Evolutionary conservation across 2,888 invertebrate genomes (phyloP), one percentile per base, ranked within the genome.

Genomic region (Platerodrilus igneus): DNA sequence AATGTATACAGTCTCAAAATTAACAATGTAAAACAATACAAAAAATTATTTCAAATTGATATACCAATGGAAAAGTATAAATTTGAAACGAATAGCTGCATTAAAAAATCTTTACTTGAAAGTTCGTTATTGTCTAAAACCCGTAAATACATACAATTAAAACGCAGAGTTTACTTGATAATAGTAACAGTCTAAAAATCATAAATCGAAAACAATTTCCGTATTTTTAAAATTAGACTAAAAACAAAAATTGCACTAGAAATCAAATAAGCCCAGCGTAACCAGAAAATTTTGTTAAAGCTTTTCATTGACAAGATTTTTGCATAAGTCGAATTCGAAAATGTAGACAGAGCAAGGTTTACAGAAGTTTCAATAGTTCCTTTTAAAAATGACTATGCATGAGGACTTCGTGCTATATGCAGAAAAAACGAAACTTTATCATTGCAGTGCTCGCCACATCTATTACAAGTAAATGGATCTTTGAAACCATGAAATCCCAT

Each of bases 401-500:
- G 84, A 30, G 81, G 76, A 8, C 77, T 78, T 44, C 82, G 76
- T 0, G 84, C 82, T 55, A 88, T 78, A 63, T 96, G 95, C 33
- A 91, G 75, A 67, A 89, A 92, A 67, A 97, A 94, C 0, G 85
- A 81, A 2, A 95, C 79, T 53, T 86, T 83, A 61, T 95, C 88
- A 4, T 77, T 69, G 51, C 86, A 86, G 51, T 81, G 73, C 55
- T 86, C 81, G 0, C 95, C 95, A 64, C 97, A 97, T 77, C 89
- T 87, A 72, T 93, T 93, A 71, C 97, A 97, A 64, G 86, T 86
- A 71, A 89, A 95, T 0, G 94, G 94, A 63, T 94, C 84, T 42
- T 84, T 79, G 70, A 82, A 88, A 5, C 89, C 89, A 66, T 97
- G 97, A 69, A 90, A 95, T 45, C 92, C 92, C 93, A 94, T 95